Conservation (phyloP, 2,113 vertebrate species). For the Daphoenositta chrysoptera region DNA sequence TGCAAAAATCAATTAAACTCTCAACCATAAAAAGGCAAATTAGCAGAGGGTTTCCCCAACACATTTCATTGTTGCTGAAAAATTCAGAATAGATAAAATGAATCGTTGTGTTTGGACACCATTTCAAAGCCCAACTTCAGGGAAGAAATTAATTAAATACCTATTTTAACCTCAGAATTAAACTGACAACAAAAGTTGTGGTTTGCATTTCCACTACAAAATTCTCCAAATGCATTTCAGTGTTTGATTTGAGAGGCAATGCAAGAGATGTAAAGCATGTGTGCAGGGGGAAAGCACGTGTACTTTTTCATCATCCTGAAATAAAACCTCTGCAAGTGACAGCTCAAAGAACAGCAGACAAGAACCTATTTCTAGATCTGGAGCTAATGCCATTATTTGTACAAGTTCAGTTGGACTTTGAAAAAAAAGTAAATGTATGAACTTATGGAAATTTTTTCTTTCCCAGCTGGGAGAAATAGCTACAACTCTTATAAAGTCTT, state of each 20-base stretch:
- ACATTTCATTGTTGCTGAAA: not conserved
- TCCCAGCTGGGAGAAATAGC: not conserved
- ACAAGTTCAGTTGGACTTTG: not conserved
- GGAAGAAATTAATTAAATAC: not conserved
- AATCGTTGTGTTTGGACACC: not conserved
- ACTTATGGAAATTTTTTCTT: not conserved
- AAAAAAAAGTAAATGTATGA: not conserved
- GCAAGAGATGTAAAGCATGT: not conserved
- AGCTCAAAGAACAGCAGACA: not conserved
- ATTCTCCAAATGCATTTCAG: not conserved
- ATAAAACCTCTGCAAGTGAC: not conserved
- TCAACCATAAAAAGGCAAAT: not conserved
- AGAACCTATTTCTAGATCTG: not conserved
- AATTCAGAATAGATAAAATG: not conserved
- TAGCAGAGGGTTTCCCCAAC: not conserved
- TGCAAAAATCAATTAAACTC: not conserved
- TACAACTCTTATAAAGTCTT: not conserved
- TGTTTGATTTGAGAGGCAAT: not conserved
- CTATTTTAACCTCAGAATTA: not conserved
- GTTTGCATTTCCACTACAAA: not conserved
- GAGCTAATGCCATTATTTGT: not conserved
- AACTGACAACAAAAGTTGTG: not conserved
- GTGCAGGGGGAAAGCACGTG: not conserved
- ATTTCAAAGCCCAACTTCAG: not conserved
- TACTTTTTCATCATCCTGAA: not conserved